Conservation (phyloP, 2,888 invertebrate species). For the Smittia aterrima region DNA sequence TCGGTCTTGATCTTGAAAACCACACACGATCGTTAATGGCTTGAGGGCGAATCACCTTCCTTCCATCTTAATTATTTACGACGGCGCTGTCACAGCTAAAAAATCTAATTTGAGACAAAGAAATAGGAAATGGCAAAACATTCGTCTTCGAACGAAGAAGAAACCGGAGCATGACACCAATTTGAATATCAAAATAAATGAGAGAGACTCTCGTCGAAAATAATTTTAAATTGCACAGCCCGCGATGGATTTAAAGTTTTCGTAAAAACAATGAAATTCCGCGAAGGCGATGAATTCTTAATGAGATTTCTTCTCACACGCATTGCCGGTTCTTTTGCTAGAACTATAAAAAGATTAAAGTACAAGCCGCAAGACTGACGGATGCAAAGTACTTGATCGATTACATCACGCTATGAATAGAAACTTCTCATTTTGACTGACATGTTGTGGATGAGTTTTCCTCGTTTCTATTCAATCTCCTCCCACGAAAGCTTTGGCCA, state of each 20-base stretch:
- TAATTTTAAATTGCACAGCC: neutral
- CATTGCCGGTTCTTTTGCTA: neutral
- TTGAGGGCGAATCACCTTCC: neutral
- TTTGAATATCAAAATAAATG: slow-evolving; percentile 8
- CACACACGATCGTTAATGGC: slow-evolving; percentile 6
- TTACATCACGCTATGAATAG: slow-evolving; percentile 11
- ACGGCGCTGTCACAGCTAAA: neutral
- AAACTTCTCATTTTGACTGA: slow-evolving; percentile 1
- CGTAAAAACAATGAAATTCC: too few species aligned
- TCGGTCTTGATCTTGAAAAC: slow-evolving; percentile 22
- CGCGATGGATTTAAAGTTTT: too few species aligned
- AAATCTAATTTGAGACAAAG: neutral
- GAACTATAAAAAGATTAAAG: neutral
- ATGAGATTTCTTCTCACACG: neutral
- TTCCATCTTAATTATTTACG: neutral
- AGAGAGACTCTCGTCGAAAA: neutral
- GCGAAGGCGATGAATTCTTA: too few species aligned
- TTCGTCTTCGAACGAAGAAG: neutral
- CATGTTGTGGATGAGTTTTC: neutral
- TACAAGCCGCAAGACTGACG: neutral
- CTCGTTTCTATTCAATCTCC: neutral
- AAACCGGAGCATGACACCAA: slow-evolving; percentile 17
- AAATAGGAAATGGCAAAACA: neutral
- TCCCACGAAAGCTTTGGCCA: neutral
- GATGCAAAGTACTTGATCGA: neutral